Percentiles rank a stretch among this genome's conserved stretches.
Conservation (phyloP, 1,140 invertebrate species). For the Luehdorfia chinensis region DNA sequence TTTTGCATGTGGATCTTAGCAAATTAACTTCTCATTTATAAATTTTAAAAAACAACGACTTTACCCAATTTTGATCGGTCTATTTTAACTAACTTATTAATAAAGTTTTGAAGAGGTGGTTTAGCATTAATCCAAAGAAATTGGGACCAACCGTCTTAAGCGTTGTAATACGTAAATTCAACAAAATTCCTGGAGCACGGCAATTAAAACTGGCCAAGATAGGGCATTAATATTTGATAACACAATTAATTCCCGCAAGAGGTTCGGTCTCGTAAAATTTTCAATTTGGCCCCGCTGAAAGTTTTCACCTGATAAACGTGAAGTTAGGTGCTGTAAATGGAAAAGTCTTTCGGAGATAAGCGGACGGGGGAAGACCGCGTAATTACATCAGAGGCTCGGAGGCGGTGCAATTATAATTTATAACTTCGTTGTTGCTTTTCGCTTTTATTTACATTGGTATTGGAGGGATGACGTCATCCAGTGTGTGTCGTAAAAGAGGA, state of each 20-base stretch:
- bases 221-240: constrained; percentile 68
- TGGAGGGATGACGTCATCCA: too few species aligned
- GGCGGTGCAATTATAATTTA: constrained; percentile 27
- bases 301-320: constrained; percentile 68
- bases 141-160: too few species aligned
- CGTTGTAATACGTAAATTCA: too few species aligned
- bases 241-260: constrained; percentile 58
- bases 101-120: too few species aligned
- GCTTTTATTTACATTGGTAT: too few species aligned
- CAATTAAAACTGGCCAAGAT: constrained; percentile 56
- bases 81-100: too few species aligned
- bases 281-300: constrained; percentile 62
- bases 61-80: too few species aligned
- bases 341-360: constrained; percentile 55
- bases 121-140: too few species aligned
- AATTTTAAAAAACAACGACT: too few species aligned
- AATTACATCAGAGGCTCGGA: constrained; percentile 38
- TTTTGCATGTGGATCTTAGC: too few species aligned
- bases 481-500: too few species aligned
- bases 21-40: too few species aligned
- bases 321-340: constrained; percentile 57
- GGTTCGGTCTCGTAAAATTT: constrained; percentile 62
- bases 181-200: constrained; percentile 33
- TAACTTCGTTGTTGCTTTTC: constrained; percentile 22
- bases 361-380: constrained; percentile 20